Percentiles rank a stretch among this genome's conserved stretches.
Conservation (phyloP, 2,113 vertebrate species). For the Synchiropus splendidus region DNA sequence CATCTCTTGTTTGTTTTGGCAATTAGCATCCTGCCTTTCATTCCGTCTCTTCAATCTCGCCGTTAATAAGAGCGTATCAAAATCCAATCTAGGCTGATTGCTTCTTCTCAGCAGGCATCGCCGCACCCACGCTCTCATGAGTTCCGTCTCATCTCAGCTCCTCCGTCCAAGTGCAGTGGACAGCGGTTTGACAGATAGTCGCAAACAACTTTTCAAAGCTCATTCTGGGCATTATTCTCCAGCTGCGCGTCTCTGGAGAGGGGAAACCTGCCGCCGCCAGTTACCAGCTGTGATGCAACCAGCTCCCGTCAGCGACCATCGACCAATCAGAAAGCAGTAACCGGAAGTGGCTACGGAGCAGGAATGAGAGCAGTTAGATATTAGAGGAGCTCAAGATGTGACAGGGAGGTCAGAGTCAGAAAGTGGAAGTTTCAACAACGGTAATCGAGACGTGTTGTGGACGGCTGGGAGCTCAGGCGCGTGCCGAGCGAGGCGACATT, state of each 20-base stretch:
- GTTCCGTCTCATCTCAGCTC: constrained; percentile 14
- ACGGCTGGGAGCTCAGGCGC: constrained; percentile 19
- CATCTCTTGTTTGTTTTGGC: constrained; percentile 44
- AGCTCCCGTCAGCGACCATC: constrained; percentile 19
- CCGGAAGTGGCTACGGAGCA: constrained; percentile 10
- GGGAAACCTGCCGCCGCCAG: constrained; percentile 19
- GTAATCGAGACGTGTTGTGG: background rate
- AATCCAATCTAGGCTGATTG: constrained; percentile 60
- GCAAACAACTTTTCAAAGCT: constrained; percentile 10
- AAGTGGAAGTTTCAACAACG: background rate
- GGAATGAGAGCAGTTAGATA: constrained; percentile 21
- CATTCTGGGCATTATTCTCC: too few relatives aligned
- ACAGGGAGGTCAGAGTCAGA: background rate
- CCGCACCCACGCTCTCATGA: background rate
- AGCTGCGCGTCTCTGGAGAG: constrained; percentile 1
- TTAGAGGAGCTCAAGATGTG: background rate
- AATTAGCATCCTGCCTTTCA: constrained; percentile 39
- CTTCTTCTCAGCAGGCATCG: too few relatives aligned
- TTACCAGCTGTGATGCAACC: constrained; percentile 20
- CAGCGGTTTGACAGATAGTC: constrained; percentile 33
- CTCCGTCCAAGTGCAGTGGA: constrained; percentile 19
- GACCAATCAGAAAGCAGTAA: constrained; percentile 37
- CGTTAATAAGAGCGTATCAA: constrained; percentile 49
- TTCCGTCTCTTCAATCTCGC: constrained; percentile 34
- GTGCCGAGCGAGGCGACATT: constrained; percentile 33